phyloP scores from a whole-genome alignment of 2,888 invertebrate genomes.

The Hofmannophila pseudospretella region DNA sequence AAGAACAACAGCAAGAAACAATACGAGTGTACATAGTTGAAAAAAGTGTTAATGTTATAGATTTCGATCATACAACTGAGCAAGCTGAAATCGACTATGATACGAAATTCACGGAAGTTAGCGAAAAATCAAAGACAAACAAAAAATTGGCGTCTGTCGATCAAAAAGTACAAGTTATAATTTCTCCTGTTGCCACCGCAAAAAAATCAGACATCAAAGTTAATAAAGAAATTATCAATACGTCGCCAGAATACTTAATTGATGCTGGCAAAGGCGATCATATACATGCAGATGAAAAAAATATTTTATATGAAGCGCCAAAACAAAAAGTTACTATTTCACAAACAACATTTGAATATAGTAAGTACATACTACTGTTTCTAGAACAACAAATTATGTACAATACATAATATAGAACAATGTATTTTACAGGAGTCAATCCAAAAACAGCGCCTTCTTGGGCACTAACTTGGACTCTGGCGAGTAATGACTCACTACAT shows the following conservation, averaged over 20 bases:
- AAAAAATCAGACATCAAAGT: too few species aligned
- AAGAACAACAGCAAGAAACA: conserved; percentile 1
- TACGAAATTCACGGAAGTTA: too few species aligned
- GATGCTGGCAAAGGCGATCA: conserved; percentile 2
- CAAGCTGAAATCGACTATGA: too few species aligned
- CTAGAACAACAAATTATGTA: too few species aligned
- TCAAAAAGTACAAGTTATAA: too few species aligned
- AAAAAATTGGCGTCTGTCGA: too few species aligned
- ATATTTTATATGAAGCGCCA: neutral
- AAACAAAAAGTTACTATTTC: conserved; percentile 1
- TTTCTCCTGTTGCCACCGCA: too few species aligned
- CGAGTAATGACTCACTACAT: neutral
- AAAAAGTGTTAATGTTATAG: neutral
- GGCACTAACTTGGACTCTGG: conserved; percentile 14
- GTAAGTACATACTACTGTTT: conserved; percentile 31
- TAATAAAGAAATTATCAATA: too few species aligned
- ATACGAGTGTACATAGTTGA: neutral
- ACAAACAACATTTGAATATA: conserved; percentile 25
- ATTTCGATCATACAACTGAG: neutral
- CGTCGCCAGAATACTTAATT: neutral
- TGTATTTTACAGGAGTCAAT: conserved; percentile 23
- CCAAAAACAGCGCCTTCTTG: conserved; percentile 28
- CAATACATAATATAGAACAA: too few species aligned
- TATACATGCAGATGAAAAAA: neutral
- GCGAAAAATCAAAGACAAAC: too few species aligned